Evolutionary conservation across 2,888 invertebrate genomes (phyloP), one percentile per base, ranked within the genome.

Genomic region (Ernsta delagoae): DNA sequence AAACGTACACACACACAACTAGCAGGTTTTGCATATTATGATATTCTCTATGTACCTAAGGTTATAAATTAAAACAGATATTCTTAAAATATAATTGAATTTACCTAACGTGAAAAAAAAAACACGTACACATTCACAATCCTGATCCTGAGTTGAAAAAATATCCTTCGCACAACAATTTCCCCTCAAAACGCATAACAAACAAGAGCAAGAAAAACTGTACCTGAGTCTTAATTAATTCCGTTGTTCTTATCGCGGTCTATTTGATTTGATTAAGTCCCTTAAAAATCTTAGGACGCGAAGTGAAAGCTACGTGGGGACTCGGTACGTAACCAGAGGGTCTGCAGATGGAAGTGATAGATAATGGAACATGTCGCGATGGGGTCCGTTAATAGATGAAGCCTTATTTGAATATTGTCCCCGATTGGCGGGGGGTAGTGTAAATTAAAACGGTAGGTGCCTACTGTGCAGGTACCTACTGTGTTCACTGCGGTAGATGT

Each of bases 391-490:
- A 91, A 90, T 90, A 91, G 87, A 89, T 83, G 92, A 92, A 92
- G 83, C 90, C 92, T 89, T 91, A 92, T 93, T 93, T 92, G 90
- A 92, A 93, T 93, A 92, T 89, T 85, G 89, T 86, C 83, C 86
- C 81, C 83, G 83, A 89, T 86, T 85, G 82, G 82, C 84, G 83
- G 88, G 89, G 89, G 90, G 88, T 83, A 82, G 84, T 83, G 86
- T 79, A 87, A 90, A 92, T 92, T 90, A 91, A 92, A 91, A 87
- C 82, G 82, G 79, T 78, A 77, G 80, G 76, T 79, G 75, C 85
- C 83, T 78, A 85, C 84, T 85, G 83, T 82, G 84, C 89, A 88
- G 87, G 87, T 87, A 84, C 69, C 24, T 45, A 43, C 59, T 43
- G 59, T 4, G 16, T 12, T 59, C 65, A 48, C 62, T 62, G 62